Evolutionary conservation across 2,113 vertebrate species (phyloP), one percentile per base, ranked within the genome.

Genomic region (Labeo catla): DNA sequence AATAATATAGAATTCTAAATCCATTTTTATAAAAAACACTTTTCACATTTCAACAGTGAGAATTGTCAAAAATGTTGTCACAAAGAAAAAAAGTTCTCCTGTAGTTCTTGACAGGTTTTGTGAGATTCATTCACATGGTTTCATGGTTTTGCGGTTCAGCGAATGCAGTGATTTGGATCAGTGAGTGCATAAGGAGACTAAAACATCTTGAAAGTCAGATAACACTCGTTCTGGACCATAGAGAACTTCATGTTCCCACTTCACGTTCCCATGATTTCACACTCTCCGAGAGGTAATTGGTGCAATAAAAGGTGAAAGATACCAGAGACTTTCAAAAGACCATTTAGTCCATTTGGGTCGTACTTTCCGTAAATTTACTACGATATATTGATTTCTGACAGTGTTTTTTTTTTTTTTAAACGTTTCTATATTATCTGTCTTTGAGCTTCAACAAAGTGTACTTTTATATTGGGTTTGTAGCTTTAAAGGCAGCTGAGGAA

Each of bases 401-500:
- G 36, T 57, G 47, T 61, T 68, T 39, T 78, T 28, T 28, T 28
- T 61, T 68, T 39, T 78, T 28, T 28, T 28, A 28, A 1, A 28
- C 28, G 28, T 59, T 36, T 63, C 15, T 34, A 39, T 36, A 19
- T 86, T 81, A 61, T n/a, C 52, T 54, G 68, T 84, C 78, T 52
- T 77, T 15, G 45, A 57, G 39, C 47, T 68, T 70, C 84, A 78
- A 76, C 66, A 68, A 49, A 77, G 82, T 65, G 61, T 87, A 89
- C 80, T 90, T 28, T 90, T 47, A 84, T 84, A 65, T 85, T 72
- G 63, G 54, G 72, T 47, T 86, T 86, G 28, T 65, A 54, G 76
- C 80, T 76, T 87, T 84, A 86, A 86, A 85, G 74, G 78, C 81
- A 73, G 84, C 63, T 34, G 65, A 84, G 78, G 65, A 34, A 88